Conservation (phyloP, 2,113 vertebrate species). For the Ascaphus truei region DNA sequence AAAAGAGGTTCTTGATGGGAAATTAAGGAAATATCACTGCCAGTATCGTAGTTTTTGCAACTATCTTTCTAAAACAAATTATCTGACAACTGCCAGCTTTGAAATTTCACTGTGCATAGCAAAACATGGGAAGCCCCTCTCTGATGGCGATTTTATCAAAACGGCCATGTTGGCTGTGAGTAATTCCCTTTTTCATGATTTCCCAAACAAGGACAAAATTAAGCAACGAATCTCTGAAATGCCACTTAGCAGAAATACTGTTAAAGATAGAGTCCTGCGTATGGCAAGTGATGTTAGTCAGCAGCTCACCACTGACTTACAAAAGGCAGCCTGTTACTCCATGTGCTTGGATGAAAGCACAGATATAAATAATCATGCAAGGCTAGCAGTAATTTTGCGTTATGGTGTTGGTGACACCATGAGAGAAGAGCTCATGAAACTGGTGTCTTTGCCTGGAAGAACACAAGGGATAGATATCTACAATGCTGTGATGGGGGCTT, state of each 20-base stretch:
- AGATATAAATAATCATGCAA: no score
- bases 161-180: not conserved
- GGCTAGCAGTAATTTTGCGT: conserved; percentile 6
- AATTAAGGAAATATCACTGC: not conserved
- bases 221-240: conserved; percentile 9
- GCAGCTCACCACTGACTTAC: conserved; percentile 16
- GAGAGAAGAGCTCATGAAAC: conserved; percentile 19
- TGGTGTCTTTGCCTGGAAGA: conserved; percentile 1
- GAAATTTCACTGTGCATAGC: conserved; percentile 5
- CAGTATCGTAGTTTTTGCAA: not conserved
- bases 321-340: not conserved
- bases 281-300: conserved; percentile 3
- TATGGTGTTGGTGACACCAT: conserved; percentile 20
- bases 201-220: conserved; percentile 20
- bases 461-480: conserved; percentile 2
- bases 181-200: conserved; percentile 28
- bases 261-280: no score
- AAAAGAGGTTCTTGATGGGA: not conserved
- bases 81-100: conserved; percentile 23
- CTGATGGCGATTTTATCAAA: conserved; percentile 3
- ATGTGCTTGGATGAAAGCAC: no score
- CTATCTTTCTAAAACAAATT: conserved; percentile 30
- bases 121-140: conserved; percentile 9
- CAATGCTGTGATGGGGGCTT: not conserved
- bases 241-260: not conserved